Conservation (phyloP, 2,888 invertebrate species). For the Caenorhabditis doughertyi region DNA sequence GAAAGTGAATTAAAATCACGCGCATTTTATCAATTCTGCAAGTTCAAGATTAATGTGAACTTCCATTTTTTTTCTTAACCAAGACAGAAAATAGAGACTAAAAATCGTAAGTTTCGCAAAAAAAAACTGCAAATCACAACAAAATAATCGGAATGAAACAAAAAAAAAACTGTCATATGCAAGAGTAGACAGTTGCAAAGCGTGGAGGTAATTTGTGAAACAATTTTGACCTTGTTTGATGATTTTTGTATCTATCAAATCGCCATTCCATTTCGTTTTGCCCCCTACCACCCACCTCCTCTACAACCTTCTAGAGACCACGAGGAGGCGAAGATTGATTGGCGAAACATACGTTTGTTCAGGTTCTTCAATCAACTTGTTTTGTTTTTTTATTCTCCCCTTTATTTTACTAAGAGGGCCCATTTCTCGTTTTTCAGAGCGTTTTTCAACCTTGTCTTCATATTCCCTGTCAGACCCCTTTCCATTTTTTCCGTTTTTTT, state of each 20-base stretch:
- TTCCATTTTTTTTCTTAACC: too few species aligned
- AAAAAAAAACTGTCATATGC: slow-evolving; percentile 1
- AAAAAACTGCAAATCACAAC: not conserved
- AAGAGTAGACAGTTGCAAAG: slow-evolving; percentile 2
- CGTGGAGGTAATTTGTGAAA: slow-evolving; percentile 36
- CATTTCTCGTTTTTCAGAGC: slow-evolving; percentile 26
- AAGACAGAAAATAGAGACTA: not conserved
- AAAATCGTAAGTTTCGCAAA: not conserved
- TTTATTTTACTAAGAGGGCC: not conserved
- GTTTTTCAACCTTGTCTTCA: too few species aligned
- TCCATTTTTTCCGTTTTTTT: not conserved
- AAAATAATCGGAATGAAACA: not conserved
- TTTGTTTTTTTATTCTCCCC: slow-evolving; percentile 31
- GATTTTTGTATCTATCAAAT: slow-evolving; percentile 48
- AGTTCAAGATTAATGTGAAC: not conserved
- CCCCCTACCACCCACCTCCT: slow-evolving; percentile 3
- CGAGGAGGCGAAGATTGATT: slow-evolving; percentile 45
- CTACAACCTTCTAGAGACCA: slow-evolving; percentile 14
- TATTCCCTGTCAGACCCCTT: slow-evolving; percentile 25
- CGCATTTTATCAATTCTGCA: not conserved
- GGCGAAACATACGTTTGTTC: slow-evolving; percentile 48
- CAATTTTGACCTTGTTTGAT: slow-evolving; percentile 53
- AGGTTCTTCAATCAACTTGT: slow-evolving; percentile 35
- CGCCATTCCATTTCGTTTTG: slow-evolving; percentile 32
- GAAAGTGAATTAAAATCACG: not conserved